These are phyloP conservation scores for Meloidogyne exigua DNA, from an alignment of 1,140 invertebrate species.

Conservation along the genomic window DNA sequence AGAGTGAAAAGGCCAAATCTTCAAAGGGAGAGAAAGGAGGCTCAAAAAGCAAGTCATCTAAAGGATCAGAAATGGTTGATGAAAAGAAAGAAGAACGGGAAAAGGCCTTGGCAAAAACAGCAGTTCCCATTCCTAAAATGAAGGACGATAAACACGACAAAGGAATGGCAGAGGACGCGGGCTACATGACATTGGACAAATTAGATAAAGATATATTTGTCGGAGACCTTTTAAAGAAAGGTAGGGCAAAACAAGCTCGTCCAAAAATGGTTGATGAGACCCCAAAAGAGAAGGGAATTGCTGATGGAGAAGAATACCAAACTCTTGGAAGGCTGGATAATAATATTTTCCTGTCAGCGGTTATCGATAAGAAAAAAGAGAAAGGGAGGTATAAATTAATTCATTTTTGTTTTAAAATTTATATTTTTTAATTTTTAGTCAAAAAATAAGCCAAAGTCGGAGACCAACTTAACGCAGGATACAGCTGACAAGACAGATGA, in stretches of 20 bases:
- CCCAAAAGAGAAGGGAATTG: background rate
- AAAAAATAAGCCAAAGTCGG: background rate
- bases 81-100: background rate
- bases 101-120: background rate
- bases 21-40: background rate
- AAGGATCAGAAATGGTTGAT: conserved; percentile 4
- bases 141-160: background rate
- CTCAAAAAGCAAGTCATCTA: background rate
- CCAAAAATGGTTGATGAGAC: background rate
- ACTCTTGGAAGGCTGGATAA: background rate
- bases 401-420: background rate
- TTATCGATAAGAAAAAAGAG: background rate
- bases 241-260: background rate
- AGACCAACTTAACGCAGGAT: background rate
- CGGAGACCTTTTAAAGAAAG: background rate
- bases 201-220: background rate
- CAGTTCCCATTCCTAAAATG: background rate
- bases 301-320: background rate
- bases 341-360: background rate
- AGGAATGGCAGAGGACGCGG: background rate
- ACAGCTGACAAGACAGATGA: background rate
- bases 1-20: background rate
- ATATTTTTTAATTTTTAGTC: background rate
- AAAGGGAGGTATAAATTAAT: background rate
- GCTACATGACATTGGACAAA: background rate